A percentile compares a stretch with the other conserved stretches of the same genome.
Evolutionary conservation across 2,113 vertebrate species (phyloP).

Genomic region (Ellobius talpinus): DNA sequence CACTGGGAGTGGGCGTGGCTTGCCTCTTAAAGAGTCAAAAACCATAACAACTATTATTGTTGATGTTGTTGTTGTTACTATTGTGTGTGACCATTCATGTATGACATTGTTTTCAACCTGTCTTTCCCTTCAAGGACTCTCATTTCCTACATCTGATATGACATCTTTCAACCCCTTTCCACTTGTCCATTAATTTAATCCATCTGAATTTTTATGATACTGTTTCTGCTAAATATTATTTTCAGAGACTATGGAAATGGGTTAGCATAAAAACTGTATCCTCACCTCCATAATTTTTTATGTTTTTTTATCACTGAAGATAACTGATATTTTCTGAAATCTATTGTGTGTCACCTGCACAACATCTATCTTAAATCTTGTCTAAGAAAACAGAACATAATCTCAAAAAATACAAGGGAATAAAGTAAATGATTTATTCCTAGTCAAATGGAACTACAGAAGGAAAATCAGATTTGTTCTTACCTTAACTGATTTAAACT

Average conservation of each 20-base stretch:
- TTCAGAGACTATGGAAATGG: background rate
- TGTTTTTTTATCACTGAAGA: background rate
- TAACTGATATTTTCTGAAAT: background rate
- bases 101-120: background rate
- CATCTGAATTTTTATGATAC: background rate
- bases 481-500: background rate
- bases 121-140: background rate
- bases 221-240: background rate
- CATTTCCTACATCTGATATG: background rate
- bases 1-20: no score
- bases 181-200: background rate
- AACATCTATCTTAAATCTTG: slow-evolving; percentile 35
- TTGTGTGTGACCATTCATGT: background rate
- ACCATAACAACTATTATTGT: no score
- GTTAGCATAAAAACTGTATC: background rate
- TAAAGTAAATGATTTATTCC: background rate
- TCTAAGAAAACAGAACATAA: background rate
- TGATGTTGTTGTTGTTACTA: background rate
- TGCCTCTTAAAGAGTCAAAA: no score
- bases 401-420: background rate
- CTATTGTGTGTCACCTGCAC: background rate
- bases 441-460: background rate
- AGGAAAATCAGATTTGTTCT: background rate
- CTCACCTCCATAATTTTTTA: background rate
- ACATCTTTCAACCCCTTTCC: background rate